Conservation (phyloP, 2,113 vertebrate genomes). For the Alouatta palliata region DNA sequence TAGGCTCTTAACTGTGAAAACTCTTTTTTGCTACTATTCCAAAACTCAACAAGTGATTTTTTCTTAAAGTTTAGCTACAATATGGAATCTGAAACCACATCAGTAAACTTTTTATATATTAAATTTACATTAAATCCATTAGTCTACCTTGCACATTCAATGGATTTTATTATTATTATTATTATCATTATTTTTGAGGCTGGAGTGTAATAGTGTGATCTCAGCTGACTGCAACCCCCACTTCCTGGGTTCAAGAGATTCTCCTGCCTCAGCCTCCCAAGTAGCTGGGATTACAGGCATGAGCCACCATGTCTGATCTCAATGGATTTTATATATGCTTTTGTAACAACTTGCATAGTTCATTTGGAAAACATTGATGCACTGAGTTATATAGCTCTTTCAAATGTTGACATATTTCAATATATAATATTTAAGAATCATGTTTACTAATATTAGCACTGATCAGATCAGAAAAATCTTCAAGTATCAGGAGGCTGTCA, state of each 20-base stretch:
- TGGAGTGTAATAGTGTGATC: too few relatives aligned
- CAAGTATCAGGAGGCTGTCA: neutral
- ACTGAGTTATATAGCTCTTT: neutral
- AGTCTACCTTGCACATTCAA: neutral
- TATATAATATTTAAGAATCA: neutral
- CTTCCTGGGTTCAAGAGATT: too few relatives aligned
- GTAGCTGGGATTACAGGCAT: too few relatives aligned
- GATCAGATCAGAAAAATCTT: neutral
- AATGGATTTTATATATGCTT: neutral
- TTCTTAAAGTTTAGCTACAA: neutral
- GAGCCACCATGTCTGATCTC: neutral
- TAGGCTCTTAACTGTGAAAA: neutral
- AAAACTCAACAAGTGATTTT: neutral
- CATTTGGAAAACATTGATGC: conserved; percentile 27
- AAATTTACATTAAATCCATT: conserved; percentile 14
- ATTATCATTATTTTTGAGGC: too few relatives aligned
- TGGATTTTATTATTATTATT: neutral
- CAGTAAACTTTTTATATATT: neutral
- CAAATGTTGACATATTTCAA: neutral
- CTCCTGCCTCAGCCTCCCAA: too few relatives aligned
- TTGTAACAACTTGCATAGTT: neutral
- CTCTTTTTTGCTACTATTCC: neutral
- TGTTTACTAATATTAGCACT: neutral
- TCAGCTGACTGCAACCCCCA: too few relatives aligned
- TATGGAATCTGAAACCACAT: neutral